phyloP scores from a whole-genome alignment of 2,797 vertebrate species.

The Taeniopygia guttata region DNA sequence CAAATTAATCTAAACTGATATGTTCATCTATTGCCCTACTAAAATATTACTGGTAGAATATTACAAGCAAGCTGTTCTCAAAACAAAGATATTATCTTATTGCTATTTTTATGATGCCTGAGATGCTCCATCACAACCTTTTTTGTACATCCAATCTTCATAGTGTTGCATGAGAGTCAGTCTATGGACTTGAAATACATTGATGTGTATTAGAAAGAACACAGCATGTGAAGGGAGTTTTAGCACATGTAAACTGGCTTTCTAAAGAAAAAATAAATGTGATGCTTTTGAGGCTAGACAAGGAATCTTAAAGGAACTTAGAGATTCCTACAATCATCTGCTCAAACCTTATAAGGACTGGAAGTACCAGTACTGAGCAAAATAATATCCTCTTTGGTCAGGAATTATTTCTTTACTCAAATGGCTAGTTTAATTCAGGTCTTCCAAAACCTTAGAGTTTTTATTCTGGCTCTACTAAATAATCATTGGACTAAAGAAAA shows the following conservation, averaged over 20 bases:
- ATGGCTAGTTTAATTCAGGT: background rate
- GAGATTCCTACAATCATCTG: background rate
- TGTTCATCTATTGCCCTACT: slow-evolving; percentile 29
- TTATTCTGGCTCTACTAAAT: background rate
- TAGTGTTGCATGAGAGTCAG: background rate
- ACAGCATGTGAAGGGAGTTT: background rate
- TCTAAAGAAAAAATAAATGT: background rate
- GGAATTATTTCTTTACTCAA: background rate
- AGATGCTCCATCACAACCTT: background rate
- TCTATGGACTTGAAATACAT: background rate
- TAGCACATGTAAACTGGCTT: background rate
- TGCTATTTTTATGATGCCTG: background rate
- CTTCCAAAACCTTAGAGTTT: background rate
- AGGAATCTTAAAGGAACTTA: background rate
- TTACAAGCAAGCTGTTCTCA: slow-evolving; percentile 33
- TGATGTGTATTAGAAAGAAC: background rate
- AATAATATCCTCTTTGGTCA: background rate
- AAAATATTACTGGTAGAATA: slow-evolving; percentile 33
- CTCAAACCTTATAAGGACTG: background rate
- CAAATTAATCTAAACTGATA: slow-evolving; percentile 55
- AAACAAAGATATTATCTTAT: background rate
- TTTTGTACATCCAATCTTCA: background rate
- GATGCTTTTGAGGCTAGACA: background rate
- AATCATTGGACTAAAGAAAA: background rate
- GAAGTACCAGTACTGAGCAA: background rate